Evolutionary conservation across 2,797 vertebrate species (phyloP), one percentile per base, ranked within the genome.

Genomic region (Lerista edwardsae): DNA sequence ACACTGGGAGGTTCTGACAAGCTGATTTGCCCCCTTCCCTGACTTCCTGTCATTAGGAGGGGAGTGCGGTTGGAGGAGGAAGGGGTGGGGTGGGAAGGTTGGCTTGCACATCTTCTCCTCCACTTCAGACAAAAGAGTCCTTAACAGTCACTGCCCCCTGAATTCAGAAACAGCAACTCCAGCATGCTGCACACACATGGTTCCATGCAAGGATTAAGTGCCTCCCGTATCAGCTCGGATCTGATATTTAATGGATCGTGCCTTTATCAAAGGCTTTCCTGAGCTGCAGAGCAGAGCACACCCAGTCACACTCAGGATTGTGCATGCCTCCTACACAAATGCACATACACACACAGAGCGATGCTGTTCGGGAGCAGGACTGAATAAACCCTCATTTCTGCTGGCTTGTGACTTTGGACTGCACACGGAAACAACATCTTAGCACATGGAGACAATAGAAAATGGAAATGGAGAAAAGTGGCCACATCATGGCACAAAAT

Each of bases 381-480:
- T 15, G 34, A 31, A 59, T 6, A 1, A 36, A 14, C 4, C 0
- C 64, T 79, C 71, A 23, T 29, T 0, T 1, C 8, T 29, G 27
- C 0, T 0, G 1, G 0, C 19, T 29, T 84, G 25, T 5, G 21
- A 36, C 69, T 81, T 82, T 69, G 36, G 2, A 0, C 31, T 68
- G 31, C 69, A 7, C 6, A 23, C 17, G 31, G 51, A 12, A 5
- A 47, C 44, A 67, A 73, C 41, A 0, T 78, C 83, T 21, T 7
- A 2, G 47, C 75, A 59, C 25, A 29, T 25, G 2, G 3, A 6
- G 69, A 31, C 78, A 44, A 72, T 1, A 14, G 34, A 34, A 47
- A 29, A 61, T 39, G 0, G 6, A 21, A 39, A 61, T 3, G 36
- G 27, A 9, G 67, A 23, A 86, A 55, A 87, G 34, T 7, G 41